Evolutionary conservation across 2,888 invertebrate species (phyloP), one percentile per base, ranked within the genome.

Genomic region (Crematogaster levior): DNA sequence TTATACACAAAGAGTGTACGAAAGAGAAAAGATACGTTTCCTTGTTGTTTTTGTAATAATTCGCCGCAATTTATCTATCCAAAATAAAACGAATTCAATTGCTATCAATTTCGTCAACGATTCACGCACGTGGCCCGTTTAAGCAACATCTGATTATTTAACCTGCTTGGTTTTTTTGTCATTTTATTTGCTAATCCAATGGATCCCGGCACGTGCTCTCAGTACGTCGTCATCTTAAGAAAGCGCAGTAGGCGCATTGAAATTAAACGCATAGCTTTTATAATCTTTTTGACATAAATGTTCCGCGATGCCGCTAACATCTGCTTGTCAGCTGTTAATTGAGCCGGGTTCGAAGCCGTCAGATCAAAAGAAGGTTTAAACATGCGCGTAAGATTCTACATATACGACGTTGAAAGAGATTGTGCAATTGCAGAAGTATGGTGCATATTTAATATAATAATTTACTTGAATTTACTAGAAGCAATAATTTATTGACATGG

Each of bases 301-400:
- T 77, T 83, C 61, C 70, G 53, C 68, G 80, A 63, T 70, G 61
- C 58, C 72, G 73, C 60, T 74, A 85, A 84, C 91, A 91, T 91
- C 90, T 91, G 91, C 83, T 81, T 75, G 75, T 89, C 89, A 89
- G 87, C 88, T 89, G 90, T 81, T 86, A 85, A 88, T 88, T 88
- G 73, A 68, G 27, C 48, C 37, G n/a, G 6, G 37, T 66, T 53
- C 46, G 77, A 66, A 65, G 66, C 21, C 40, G 77, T 46, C 30
- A 77, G 77, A 77, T 77, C 56, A 77, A 81, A 58, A 30, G 65
- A 21, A 48, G 30, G 37, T 48, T 56, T 15, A 37, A 48, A 37
- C 40, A 18, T n/a, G 61, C 80, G 43, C 34, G 43, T 51, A 34
- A 34, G 51, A 58, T 51, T 30, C 48, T 40, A 40, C 9, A 21